Evolutionary conservation across 2,113 vertebrate species (phyloP).

Genomic region (Callithrix jacchus): DNA sequence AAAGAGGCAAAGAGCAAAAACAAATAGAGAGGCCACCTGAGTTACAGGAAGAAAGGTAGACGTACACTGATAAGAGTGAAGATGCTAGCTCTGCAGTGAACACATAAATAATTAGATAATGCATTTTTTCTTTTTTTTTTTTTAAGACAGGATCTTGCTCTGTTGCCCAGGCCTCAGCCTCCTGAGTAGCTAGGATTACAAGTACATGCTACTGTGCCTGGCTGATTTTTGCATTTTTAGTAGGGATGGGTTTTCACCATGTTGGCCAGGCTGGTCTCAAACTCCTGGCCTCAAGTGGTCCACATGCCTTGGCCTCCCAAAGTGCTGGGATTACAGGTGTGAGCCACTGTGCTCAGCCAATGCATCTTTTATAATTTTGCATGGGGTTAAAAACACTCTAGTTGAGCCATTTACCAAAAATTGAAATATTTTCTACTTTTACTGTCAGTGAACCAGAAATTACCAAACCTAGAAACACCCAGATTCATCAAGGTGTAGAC

Average conservation of each 20-base stretch:
- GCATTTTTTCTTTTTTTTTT: no score
- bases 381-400: background rate
- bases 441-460: background rate
- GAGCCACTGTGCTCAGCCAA: no score
- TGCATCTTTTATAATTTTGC: background rate
- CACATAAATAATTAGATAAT: background rate
- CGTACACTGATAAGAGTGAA: fast-evolving
- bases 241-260: no score
- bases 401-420: background rate
- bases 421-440: background rate
- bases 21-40: background rate
- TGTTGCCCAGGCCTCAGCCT: no score
- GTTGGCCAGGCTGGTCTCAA: no score
- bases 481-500: background rate
- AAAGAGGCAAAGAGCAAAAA: conserved; percentile 21
- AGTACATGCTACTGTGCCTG: no score
- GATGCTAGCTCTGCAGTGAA: background rate
- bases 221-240: no score
- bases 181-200: no score
- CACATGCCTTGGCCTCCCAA: no score
- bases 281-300: no score
- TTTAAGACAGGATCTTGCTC: no score
- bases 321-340: no score
- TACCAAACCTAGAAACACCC: background rate
- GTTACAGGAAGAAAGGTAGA: background rate